These are phyloP conservation scores for Drosophila nr. perissopoda DNA, from an alignment of 2,888 invertebrate genomes.

Conservation along the genomic window DNA sequence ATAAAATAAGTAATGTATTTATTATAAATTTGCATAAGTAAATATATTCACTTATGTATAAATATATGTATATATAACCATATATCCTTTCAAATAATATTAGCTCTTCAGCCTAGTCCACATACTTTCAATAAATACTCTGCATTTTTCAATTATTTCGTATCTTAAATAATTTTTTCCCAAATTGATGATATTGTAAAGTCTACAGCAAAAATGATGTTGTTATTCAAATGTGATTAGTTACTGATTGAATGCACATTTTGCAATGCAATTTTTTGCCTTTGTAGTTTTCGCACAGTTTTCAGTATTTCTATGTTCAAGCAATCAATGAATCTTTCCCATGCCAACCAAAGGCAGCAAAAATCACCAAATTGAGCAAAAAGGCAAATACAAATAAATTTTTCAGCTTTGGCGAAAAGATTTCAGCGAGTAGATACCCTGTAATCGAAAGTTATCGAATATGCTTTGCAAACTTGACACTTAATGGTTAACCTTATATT, in stretches of 20 bases:
- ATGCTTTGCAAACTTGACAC: background rate
- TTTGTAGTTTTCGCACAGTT: slow-evolving; percentile 13
- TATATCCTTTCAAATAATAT: background rate
- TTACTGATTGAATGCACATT: slow-evolving; percentile 52
- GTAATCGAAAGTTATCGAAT: background rate
- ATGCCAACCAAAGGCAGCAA: slow-evolving; percentile 17
- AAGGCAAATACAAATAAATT: slow-evolving; percentile 22
- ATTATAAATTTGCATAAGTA: background rate
- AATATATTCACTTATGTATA: background rate
- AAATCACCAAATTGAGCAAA: slow-evolving; percentile 9
- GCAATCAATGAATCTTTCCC: slow-evolving; percentile 38
- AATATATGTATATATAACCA: background rate
- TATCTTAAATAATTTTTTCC: background rate
- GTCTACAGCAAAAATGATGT: slow-evolving; percentile 27
- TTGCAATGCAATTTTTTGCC: slow-evolving; percentile 11
- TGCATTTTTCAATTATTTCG: background rate
- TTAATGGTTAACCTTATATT: background rate
- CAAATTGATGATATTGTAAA: slow-evolving; percentile 14
- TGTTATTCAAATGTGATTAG: slow-evolving; percentile 54
- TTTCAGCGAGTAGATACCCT: background rate
- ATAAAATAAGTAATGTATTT: background rate
- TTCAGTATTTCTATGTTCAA: slow-evolving; percentile 36
- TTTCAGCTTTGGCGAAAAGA: background rate
- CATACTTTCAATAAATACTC: background rate
- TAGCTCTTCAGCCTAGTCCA: background rate